Conservation (phyloP, 2,888 invertebrate genomes). For the Lumbricus terrestris region DNA sequence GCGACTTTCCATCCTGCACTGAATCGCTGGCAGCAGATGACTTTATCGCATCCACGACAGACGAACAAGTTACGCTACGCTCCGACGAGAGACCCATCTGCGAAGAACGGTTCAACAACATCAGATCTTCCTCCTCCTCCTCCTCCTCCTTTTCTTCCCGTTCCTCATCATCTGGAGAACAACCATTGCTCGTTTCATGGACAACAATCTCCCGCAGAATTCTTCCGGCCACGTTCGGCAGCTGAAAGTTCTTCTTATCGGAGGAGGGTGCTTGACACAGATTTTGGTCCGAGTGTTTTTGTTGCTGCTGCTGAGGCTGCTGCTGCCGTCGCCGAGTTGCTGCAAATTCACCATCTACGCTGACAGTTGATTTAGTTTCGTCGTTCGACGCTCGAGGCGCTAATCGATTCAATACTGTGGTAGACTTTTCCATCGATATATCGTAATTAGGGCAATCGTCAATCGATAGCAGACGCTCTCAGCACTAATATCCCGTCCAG, state of each 20-base stretch:
- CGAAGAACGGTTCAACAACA: background rate
- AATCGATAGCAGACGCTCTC: background rate
- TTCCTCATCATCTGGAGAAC: background rate
- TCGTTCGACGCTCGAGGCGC: slow-evolving; percentile 10
- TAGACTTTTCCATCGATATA: slow-evolving; percentile 10
- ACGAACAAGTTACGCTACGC: background rate
- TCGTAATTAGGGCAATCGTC: background rate
- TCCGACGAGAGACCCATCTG: background rate
- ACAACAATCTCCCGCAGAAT: background rate
- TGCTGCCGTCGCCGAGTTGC: background rate
- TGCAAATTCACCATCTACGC: background rate
- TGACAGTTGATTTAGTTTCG: background rate
- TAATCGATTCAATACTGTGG: slow-evolving; percentile 8
- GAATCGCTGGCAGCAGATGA: background rate
- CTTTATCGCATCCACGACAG: background rate
- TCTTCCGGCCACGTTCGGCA: background rate
- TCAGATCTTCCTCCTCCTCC: slow-evolving; percentile 6
- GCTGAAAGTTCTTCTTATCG: background rate
- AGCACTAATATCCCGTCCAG: slow-evolving; percentile 3
- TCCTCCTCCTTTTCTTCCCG: background rate
- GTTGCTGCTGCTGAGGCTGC: background rate
- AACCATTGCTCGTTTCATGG: background rate
- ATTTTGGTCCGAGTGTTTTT: background rate
- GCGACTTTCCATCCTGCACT: background rate
- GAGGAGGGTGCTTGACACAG: background rate